Evolutionary conservation across 2,797 vertebrate species (phyloP), one percentile per base, ranked within the genome.

Genomic region (Argentina silus): DNA sequence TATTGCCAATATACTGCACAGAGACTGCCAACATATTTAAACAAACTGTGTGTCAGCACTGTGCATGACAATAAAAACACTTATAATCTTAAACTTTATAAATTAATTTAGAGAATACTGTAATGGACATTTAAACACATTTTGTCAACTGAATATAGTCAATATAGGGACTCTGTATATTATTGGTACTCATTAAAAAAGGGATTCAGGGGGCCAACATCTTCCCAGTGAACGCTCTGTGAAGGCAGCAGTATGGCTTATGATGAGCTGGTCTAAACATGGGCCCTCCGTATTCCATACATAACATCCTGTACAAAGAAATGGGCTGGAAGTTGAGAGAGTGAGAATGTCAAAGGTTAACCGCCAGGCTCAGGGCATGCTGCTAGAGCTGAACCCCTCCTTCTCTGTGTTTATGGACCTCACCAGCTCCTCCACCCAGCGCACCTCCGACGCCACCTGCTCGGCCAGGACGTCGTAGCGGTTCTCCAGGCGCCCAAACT

Each of bases 351-450:
- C 79, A 47, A 19, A 47, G 63, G n/a, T n/a, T 15, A 68, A 6
- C 27, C 27, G 47, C 62, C 17, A 9, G 72, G 59, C 51, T 0
- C 0, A 17, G 11, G 1, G 61, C 9, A 36, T 36, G 12, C 27
- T 60, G 27, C 21, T 27, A 27, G 7, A 23, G 23, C 57, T 60
- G 57, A 27, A 36, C 5, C 12, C 23, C 9, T 85, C 90, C 82
- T 91, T 95, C 85, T 97, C 97, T 3, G 83, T 76, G 48, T 95
- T 90, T 8, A 98, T 88, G 14, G 95, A 95, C 45, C 93, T 93
- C 55, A 99, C 95, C 86, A 99, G 88, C 83, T 99, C 97, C 87
- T 98, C 96, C 76, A 98, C 97, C 12, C 98, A 99, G 89, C 92
- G 96, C 86, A 99, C 92, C 85, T 99, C 97, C 0, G 94, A 95